Conservation (phyloP, 2,888 invertebrate species). For the Amaurobius ferox region DNA sequence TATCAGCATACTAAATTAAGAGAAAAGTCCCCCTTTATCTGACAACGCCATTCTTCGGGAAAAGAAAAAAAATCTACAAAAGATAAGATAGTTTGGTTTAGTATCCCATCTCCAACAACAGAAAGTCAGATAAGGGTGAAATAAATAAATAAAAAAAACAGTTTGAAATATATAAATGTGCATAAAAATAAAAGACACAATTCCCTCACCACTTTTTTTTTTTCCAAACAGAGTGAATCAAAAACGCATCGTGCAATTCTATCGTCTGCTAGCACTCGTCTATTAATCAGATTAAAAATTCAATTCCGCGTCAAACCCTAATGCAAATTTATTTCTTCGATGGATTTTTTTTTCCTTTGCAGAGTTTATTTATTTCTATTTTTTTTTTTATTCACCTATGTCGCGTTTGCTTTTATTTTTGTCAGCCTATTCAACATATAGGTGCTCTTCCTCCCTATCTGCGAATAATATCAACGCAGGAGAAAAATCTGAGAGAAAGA, state of each 20-base stretch:
- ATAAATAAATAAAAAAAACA: constrained; percentile 20
- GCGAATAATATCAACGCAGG: constrained; percentile 47
- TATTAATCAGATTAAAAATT: constrained; percentile 71
- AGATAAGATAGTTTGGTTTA: constrained; percentile 49
- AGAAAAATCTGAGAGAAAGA: constrained; percentile 9
- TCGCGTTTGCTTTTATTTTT: background rate
- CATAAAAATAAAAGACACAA: constrained; percentile 27
- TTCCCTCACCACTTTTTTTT: constrained; percentile 31
- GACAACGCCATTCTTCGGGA: constrained; percentile 53
- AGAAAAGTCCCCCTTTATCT: constrained; percentile 59
- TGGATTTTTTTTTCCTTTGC: constrained; percentile 23
- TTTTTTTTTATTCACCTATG: constrained; percentile 17
- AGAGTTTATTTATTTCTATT: constrained; percentile 10
- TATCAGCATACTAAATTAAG: constrained; percentile 67
- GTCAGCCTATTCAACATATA: constrained; percentile 29
- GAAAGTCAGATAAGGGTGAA: constrained; percentile 52
- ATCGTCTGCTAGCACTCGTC: constrained; percentile 63
- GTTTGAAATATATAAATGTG: constrained; percentile 63
- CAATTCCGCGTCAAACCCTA: constrained; percentile 70
- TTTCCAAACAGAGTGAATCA: constrained; percentile 60
- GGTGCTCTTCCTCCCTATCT: constrained; percentile 44
- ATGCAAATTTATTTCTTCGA: constrained; percentile 69
- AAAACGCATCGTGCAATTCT: constrained; percentile 66
- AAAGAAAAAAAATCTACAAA: constrained; percentile 42
- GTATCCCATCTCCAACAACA: constrained; percentile 48